Conservation (phyloP, 2,113 vertebrate species). For the Cryptotis parvus region DNA sequence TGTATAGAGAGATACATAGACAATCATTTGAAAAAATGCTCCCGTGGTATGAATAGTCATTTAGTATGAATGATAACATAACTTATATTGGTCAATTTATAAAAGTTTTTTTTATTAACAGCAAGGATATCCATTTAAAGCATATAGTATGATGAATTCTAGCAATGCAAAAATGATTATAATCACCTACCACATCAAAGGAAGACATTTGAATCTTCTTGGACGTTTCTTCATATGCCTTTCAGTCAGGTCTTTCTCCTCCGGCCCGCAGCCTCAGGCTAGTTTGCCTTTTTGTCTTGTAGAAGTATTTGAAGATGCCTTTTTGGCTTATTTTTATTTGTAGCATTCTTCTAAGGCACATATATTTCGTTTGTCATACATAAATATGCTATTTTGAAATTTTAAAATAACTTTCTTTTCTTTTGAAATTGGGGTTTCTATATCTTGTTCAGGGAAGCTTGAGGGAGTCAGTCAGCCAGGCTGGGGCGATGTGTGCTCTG, state of each 20-base stretch:
- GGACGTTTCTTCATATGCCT: background rate
- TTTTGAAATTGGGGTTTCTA: too few species aligned
- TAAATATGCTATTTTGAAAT: background rate
- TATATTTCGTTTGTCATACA: conserved; percentile 28
- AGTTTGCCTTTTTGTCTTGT: background rate
- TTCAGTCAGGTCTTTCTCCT: conserved; percentile 14
- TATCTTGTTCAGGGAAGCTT: too few species aligned
- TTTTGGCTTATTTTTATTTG: background rate
- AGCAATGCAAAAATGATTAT: background rate
- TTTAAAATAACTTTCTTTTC: background rate
- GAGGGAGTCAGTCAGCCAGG: too few species aligned
- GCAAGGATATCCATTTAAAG: background rate
- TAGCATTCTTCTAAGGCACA: conserved; percentile 2
- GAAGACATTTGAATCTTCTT: background rate
- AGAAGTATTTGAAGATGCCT: conserved; percentile 26
- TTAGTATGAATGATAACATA: background rate
- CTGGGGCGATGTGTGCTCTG: too few species aligned
- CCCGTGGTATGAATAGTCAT: background rate
- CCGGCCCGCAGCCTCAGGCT: background rate
- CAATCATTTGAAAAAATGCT: conserved; percentile 2
- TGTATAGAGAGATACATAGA: background rate
- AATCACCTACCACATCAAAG: background rate
- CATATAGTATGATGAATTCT: conserved; percentile 7
- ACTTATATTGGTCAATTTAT: background rate
- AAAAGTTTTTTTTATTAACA: conserved; percentile 23